phyloP scores from a whole-genome alignment of 2,888 invertebrate genomes.

The Lasioglossum leucozonium region DNA sequence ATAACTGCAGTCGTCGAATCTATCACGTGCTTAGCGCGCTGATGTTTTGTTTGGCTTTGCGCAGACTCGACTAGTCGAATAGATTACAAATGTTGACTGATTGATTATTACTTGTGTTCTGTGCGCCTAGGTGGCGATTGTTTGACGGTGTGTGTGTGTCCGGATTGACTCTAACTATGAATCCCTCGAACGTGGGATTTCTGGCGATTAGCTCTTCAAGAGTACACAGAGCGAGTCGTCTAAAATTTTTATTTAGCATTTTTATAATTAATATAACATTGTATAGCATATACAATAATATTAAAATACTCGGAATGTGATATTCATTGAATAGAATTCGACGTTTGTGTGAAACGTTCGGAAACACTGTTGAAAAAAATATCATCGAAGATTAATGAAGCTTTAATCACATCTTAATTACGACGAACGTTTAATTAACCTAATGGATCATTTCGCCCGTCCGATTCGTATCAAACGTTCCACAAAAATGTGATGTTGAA shows the following conservation, averaged over 20 bases:
- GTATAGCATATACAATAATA: too few species aligned
- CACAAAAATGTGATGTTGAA: background rate
- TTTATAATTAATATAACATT: too few species aligned
- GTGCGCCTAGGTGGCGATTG: background rate
- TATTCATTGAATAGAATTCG: background rate
- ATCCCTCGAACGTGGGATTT: background rate
- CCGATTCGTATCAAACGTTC: background rate
- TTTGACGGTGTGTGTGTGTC: background rate
- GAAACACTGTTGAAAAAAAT: background rate
- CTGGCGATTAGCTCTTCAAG: background rate
- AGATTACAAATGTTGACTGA: conserved; percentile 13
- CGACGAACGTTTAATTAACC: background rate
- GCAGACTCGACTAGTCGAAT: background rate
- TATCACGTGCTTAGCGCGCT: background rate
- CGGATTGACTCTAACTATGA: background rate
- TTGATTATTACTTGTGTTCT: conserved; percentile 8
- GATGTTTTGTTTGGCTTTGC: conserved; percentile 6
- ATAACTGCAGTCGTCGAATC: background rate
- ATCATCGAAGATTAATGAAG: background rate
- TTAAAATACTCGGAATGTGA: background rate
- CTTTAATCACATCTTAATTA: background rate
- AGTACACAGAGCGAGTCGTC: background rate
- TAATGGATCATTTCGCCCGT: background rate
- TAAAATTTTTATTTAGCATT: background rate
- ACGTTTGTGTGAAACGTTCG: background rate